A percentile compares a stretch with the other conserved stretches of the same genome.
These are phyloP conservation scores for Hydriomena furcata DNA, from an alignment of 2,888 invertebrate species.

Conservation along the genomic window DNA sequence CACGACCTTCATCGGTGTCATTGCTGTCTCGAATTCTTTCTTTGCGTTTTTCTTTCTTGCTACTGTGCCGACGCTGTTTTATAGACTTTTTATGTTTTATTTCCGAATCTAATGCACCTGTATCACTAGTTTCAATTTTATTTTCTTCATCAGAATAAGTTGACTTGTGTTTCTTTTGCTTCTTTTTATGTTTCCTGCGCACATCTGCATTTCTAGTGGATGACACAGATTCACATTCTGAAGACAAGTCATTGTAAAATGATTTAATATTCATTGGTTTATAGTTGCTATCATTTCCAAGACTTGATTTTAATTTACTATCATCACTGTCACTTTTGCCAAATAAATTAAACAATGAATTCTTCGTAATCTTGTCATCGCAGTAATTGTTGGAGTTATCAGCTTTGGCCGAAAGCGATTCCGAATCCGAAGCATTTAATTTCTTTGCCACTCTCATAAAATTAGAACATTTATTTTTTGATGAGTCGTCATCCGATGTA, in stretches of 20 bases:
- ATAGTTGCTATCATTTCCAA: slow-evolving; percentile 63
- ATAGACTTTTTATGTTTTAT: slow-evolving; percentile 73
- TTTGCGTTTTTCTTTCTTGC: slow-evolving; percentile 85
- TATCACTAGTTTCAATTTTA: slow-evolving; percentile 65
- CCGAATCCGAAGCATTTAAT: slow-evolving; percentile 82
- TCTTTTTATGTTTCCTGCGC: slow-evolving; percentile 92
- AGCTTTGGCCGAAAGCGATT: slow-evolving; percentile 52
- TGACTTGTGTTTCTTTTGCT: slow-evolving; percentile 90
- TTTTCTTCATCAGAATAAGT: slow-evolving; percentile 84
- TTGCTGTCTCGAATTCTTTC: slow-evolving; percentile 82
- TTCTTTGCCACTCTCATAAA: slow-evolving; percentile 77
- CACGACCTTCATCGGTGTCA: slow-evolving; percentile 71
- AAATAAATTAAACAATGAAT: slow-evolving; percentile 69
- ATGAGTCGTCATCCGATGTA: slow-evolving; percentile 88
- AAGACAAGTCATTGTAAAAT: slow-evolving; percentile 70
- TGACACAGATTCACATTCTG: slow-evolving; percentile 72
- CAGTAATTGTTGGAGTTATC: slow-evolving; percentile 49
- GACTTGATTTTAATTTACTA: slow-evolving; percentile 63
- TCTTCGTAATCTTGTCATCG: slow-evolving; percentile 64
- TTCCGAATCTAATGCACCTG: slow-evolving; percentile 49
- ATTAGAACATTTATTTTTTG: slow-evolving; percentile 73
- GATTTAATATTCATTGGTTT: slow-evolving; percentile 60
- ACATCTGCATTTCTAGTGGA: slow-evolving; percentile 77
- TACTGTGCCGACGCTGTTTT: slow-evolving; percentile 78
- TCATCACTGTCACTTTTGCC: slow-evolving; percentile 78